A percentile compares a stretch with the other conserved stretches of the same genome.
phyloP scores from a whole-genome alignment of 2,797 vertebrate species.

The Clarias platycephalus region DNA sequence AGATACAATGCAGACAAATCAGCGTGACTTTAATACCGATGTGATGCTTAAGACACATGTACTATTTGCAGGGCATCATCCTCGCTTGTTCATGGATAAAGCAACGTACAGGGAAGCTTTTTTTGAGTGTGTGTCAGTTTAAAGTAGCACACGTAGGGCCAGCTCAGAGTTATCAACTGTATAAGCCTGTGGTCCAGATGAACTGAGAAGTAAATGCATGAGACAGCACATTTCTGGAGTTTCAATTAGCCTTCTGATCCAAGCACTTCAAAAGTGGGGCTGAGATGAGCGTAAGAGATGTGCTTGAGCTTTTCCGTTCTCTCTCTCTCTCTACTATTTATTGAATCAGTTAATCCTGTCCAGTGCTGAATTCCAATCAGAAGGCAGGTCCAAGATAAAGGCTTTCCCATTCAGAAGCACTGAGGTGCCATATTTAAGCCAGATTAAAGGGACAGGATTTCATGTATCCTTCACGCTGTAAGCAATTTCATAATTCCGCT shows the following conservation, averaged over 20 bases:
- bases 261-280: not conserved
- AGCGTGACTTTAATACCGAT: not conserved
- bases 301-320: not conserved
- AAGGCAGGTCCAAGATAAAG: conserved; percentile 3
- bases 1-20: not conserved
- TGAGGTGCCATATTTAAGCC: conserved; percentile 4
- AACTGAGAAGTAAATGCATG: conserved; percentile 13
- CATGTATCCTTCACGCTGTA: not conserved
- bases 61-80: not conserved
- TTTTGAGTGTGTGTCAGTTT: not conserved
- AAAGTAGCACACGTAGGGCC: not conserved
- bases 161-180: not conserved
- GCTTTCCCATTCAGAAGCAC: conserved; percentile 15
- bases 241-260: conserved; percentile 13
- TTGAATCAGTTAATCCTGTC: conserved; percentile 1
- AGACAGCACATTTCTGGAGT: not conserved
- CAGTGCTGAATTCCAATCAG: not conserved
- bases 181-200: not conserved
- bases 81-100: not conserved
- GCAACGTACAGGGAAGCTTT: not conserved
- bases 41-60: not conserved
- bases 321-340: not conserved
- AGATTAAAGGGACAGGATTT: conserved; percentile 17
- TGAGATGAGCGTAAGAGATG: conserved; percentile 4
- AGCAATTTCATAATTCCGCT: conserved; percentile 5